Conservation (phyloP, 2,113 vertebrate genomes). For the Mystacornis crossleyi region DNA sequence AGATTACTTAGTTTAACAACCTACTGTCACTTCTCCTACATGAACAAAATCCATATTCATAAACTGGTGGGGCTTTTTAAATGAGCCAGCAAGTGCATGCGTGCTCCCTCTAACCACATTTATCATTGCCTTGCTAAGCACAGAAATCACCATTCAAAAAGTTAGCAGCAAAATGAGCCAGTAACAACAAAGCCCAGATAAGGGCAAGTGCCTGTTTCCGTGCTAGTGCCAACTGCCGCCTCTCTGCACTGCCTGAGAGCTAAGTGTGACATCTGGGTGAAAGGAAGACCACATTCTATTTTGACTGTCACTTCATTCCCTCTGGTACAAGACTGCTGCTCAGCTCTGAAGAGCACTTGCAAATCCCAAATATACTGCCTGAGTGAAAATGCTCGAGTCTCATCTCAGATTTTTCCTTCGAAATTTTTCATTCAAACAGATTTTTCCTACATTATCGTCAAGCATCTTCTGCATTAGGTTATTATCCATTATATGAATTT, state of each 20-base stretch:
- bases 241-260: not conserved
- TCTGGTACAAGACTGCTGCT: not conserved
- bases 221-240: not conserved
- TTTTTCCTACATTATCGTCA: not conserved
- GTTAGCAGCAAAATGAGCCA: not conserved
- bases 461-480: not conserved
- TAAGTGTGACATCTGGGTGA: conserved; percentile 40
- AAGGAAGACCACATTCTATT: not conserved
- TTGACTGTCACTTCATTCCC: conserved; percentile 19
- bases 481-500: not conserved
- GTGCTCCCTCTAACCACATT: not conserved
- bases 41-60: conserved; percentile 19
- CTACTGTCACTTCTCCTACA: not conserved
- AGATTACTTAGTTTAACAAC: not conserved
- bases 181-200: not conserved
- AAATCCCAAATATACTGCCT: not conserved
- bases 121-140: not conserved
- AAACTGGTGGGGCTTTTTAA: not conserved
- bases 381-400: not conserved
- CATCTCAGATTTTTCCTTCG: not conserved
- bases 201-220: not conserved
- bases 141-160: not conserved
- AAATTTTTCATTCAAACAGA: not conserved
- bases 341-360: not conserved
- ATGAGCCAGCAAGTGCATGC: not conserved